Evolutionary conservation across 2,113 vertebrate genomes (phyloP).

Genomic region (Plestiodon gilberti): DNA sequence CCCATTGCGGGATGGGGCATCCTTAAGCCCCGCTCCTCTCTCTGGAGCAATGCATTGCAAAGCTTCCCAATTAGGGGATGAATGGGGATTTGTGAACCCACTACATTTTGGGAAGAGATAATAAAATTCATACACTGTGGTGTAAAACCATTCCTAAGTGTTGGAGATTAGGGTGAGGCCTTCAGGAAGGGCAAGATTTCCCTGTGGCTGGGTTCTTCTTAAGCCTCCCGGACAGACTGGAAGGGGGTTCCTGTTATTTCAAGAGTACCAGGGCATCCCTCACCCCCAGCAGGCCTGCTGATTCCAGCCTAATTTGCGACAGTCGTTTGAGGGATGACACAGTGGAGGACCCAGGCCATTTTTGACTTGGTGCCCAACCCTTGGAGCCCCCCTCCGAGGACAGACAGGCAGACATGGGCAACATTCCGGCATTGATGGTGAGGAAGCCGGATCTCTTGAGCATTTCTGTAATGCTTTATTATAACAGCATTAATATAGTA

Average conservation of each 20-base stretch:
- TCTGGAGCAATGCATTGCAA: slow-evolving; percentile 5
- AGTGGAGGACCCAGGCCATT: not conserved
- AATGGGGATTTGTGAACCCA: slow-evolving; percentile 29
- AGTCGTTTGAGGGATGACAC: no score
- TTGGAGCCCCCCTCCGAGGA: not conserved
- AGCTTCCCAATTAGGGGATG: slow-evolving; percentile 32
- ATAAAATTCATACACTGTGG: slow-evolving; percentile 37
- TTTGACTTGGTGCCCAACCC: no score
- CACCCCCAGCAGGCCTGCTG: not conserved
- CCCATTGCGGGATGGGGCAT: not conserved
- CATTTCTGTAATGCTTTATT: not conserved
- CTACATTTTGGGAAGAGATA: slow-evolving; percentile 18
- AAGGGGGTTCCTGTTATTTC: not conserved
- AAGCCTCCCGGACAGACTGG: not conserved
- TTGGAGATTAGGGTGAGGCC: not conserved
- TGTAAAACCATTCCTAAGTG: slow-evolving; percentile 21
- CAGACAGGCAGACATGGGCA: not conserved
- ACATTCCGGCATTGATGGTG: not conserved
- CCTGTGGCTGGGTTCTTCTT: not conserved
- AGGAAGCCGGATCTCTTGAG: not conserved
- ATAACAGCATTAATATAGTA: not conserved
- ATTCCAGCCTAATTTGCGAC: no score
- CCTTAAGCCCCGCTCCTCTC: not conserved
- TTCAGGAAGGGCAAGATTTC: not conserved
- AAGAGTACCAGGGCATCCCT: not conserved